Base-by-base conservation (phyloP, 2,797 vertebrate species). In the Sarcoramphus papa region DNA sequence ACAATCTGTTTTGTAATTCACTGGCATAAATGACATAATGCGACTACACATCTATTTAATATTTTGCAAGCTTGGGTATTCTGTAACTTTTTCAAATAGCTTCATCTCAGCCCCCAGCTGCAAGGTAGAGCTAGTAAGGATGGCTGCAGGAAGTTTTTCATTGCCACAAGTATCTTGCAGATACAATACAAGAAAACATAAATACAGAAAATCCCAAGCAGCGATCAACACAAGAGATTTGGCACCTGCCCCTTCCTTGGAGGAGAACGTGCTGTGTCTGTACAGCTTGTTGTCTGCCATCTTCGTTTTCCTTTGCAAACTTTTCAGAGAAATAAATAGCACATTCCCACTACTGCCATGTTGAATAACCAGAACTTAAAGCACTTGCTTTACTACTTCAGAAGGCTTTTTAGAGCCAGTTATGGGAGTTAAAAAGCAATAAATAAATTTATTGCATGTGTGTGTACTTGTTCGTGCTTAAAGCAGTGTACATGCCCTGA, bases 361-460 rank as follows among this genome's bases (percentile, higher is more conserved):
- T 40, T 50, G 54, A 88, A 79, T 69, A 87, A 79, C 9, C 45
- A 82, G 51, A 62, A 70, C 35, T 85, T 82, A 74, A 87, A 87
- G 35, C 51, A 47, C 67, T 85, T 64, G 41, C 35, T 78, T 68
- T 92, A 50, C 67, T 87, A 12, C 57, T 91, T 89, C 75, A 82
- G 74, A 79, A 91, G 48, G 53, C 24, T 64, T 91, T 93, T 74
- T 60, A 67, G 41, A 91, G 70, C 63, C 64, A 37, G 59, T 67
- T 79, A 35, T 43, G 72, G 64, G 68, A 93, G 68, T 95, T 93
- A 82, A 90, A 87, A 93, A 85, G 75, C 91, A 93, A 88, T 93
- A 89, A 94, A 90, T 96, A 62, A 48, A 67, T 92, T 87, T 91
- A 87, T 74, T 93, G 81, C 50, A 1, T 72, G 31, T 89, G 59